Conservation (phyloP, 2,888 invertebrate species). For the Nineta flava region DNA sequence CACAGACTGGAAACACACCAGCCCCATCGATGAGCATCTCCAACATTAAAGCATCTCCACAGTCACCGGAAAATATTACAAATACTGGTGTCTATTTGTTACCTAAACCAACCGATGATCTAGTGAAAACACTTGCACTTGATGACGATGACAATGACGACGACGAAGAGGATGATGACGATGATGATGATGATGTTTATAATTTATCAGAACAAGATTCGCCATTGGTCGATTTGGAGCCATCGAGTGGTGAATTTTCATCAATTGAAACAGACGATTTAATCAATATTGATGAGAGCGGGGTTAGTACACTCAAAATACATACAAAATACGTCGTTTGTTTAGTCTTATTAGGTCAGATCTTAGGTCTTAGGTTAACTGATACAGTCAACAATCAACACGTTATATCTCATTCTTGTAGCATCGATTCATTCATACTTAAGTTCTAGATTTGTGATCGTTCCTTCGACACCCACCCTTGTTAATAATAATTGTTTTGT, state of each 20-base stretch:
- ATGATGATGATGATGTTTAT: not conserved
- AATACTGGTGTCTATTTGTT: not conserved
- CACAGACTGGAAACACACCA: not conserved
- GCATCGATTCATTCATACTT: no score
- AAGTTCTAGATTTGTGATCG: no score
- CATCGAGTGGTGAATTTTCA: not conserved
- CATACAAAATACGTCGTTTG: no score
- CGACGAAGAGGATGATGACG: not conserved
- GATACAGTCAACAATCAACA: no score
- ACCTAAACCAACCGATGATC: not conserved
- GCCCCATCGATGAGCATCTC: no score
- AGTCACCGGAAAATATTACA: not conserved
- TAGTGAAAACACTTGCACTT: not conserved
- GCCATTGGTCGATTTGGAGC: not conserved
- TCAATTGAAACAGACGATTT: not conserved
- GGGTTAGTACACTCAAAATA: no score
- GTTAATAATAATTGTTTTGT: no score
- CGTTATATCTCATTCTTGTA: no score
- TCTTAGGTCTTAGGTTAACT: no score
- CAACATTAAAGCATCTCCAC: no score
- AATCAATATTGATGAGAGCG: constrained; percentile 2
- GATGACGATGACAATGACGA: not conserved
- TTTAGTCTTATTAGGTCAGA: no score
- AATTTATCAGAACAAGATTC: not conserved
- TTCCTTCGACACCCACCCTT: no score